Evolutionary conservation across 2,113 vertebrate genomes (phyloP), one percentile per base, ranked within the genome.

Genomic region (Centropus bengalensis): DNA sequence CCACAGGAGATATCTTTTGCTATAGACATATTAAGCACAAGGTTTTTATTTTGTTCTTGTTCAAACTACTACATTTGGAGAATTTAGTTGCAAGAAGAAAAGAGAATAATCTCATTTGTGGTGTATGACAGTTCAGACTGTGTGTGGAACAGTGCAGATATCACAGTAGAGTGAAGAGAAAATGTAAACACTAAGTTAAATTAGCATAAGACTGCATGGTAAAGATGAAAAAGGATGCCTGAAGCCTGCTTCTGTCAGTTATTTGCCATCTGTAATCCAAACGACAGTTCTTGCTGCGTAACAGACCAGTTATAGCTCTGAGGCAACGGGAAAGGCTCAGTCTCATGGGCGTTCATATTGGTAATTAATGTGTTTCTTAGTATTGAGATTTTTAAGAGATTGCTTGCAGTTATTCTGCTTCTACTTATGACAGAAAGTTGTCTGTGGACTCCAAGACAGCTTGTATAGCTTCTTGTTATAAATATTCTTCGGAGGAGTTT

Each of bases 171-270:
- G 47, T 84, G 62, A 93, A 93, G 23, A 62, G 44, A 91, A 95
- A 84, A 94, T 80, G 51, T 89, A 91, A 92, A 92, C 90, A 83
- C n/a, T 64, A 4, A 59, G 52, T 91, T 90, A 92, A 93, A 96
- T 96, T 92, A 94, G 63, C 71, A 76, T 74, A 81, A 85, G 66
- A 88, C 60, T 64, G 16, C 63, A 70, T 82, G 44, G 27, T 64
- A 79, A 91, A 93, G 77, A 86, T 63, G 68, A 95, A 86, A 71
- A 91, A 64, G 12, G 32, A 80, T 71, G 94, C 86, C 96, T 76
- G 79, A 74, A 91, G 92, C 86, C 55, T 93, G 44, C 55, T 88
- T 94, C 85, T 96, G 87, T 94, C 70, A 88, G 47, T 96, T 91
- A 78, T 68, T 95, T 95, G 54, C 70, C n/a, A 59, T 92, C 22